phyloP scores from a whole-genome alignment of 2,888 invertebrate genomes.

The Rhagonycha fulva region DNA sequence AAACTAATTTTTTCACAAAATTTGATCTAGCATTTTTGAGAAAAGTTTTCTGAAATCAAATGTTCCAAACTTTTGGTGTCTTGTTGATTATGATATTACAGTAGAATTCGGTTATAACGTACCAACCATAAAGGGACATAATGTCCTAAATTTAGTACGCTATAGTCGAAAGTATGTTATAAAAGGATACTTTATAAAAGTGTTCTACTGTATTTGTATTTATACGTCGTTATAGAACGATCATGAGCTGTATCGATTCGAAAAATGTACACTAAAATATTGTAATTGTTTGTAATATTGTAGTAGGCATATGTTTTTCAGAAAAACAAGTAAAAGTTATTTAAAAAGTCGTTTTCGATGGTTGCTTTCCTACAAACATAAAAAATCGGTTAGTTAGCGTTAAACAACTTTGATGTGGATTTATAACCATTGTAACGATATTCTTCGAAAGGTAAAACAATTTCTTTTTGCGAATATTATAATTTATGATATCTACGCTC shows the following conservation, averaged over 20 bases:
- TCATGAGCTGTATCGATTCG: no score
- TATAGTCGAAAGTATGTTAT: no score
- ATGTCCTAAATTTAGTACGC: no score
- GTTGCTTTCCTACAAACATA: background rate
- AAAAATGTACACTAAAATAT: no score
- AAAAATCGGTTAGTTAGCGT: background rate
- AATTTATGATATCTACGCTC: background rate
- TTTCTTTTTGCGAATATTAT: background rate
- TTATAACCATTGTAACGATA: background rate
- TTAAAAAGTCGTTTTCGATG: background rate
- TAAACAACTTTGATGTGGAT: background rate
- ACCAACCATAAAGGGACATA: no score
- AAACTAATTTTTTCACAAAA: background rate
- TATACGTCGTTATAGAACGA: no score
- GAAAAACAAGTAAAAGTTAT: background rate
- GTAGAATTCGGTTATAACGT: no score
- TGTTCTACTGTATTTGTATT: no score
- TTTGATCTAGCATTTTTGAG: background rate
- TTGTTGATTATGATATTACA: no score
- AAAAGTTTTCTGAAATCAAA: background rate
- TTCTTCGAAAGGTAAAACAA: background rate
- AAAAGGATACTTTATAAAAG: no score
- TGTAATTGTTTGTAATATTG: no score
- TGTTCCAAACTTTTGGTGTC: no score
- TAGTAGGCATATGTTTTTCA: background rate